Percentiles rank a stretch among this genome's conserved stretches.
Conservation (phyloP, 1,140 invertebrate species). For the Drosophila parvula region DNA sequence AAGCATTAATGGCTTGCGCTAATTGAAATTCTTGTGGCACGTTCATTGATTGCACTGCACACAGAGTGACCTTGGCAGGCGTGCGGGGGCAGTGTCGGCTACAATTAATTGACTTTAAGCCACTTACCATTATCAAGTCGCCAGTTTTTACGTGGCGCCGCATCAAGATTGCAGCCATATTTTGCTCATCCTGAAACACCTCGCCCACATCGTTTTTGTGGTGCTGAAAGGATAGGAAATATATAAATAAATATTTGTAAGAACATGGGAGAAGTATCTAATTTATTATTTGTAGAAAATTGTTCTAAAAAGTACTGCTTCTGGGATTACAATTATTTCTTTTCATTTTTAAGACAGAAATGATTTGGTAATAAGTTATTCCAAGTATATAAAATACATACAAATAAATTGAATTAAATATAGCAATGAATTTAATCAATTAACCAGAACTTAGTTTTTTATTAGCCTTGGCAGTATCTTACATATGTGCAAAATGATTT, state of each 20-base stretch:
- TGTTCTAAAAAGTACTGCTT: too few relatives aligned
- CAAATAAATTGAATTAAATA: neutral
- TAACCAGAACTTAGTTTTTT: neutral
- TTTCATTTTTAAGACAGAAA: too few relatives aligned
- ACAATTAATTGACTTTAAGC: neutral
- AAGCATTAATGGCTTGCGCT: slow-evolving; percentile 50
- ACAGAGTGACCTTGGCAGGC: slow-evolving; percentile 52
- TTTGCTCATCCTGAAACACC: slow-evolving; percentile 93
- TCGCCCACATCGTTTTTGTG: slow-evolving; percentile 89
- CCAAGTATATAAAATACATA: neutral
- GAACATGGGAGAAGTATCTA: neutral
- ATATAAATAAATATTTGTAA: neutral
- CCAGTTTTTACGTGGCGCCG: slow-evolving; percentile 90
- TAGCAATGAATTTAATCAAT: neutral
- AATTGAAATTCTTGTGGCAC: slow-evolving; percentile 75
- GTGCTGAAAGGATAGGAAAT: slow-evolving; percentile 84
- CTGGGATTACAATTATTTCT: too few relatives aligned
- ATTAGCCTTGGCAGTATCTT: neutral
- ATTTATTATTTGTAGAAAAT: too few relatives aligned
- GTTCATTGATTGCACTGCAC: slow-evolving; percentile 41
- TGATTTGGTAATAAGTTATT: neutral
- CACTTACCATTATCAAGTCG: slow-evolving; percentile 92
- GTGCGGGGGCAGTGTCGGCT: neutral
- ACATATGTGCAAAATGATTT: neutral
- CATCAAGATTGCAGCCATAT: slow-evolving; percentile 93